Base-by-base conservation (phyloP, 1,140 invertebrate genomes). In the Drosophila bocqueti region DNA sequence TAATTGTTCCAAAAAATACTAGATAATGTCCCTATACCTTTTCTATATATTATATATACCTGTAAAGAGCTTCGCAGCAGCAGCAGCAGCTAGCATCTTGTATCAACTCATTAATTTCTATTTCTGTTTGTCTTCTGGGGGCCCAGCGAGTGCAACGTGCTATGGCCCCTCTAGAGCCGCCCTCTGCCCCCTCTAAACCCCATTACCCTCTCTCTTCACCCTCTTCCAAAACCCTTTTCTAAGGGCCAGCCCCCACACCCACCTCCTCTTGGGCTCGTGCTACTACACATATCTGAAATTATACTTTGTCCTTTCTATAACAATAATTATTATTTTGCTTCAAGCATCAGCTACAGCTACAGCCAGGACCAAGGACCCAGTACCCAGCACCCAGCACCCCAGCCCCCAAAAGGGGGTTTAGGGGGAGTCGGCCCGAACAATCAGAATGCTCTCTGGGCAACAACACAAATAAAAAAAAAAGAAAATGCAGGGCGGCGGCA, bases 301-400 rank as follows among this genome's bases (percentile, higher is more conserved):
- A 90, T 89, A 89, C 84, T 89, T 89, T 89, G 85, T 89, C 81
- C 85, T 90, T 89, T 89, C 85, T 89, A 89, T 90, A 89, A 89
- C 85, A 89, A 89, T 89, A 89, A 89, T 89, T 89, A 89, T 89
- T 89, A 89, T 89, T 89, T 89, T 90, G 81, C 82, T 89, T 84
- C 65, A 89, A 89, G 84, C 84, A 90, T 86, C 83, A 80, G 46
- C 81, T 66, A 58, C 60, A 78, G 50, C 75, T 54, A 31, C 50
- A 52, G 50, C 57, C 42, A 49, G 46, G 55, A 76, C 52, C 50
- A 62, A 59, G 26, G 57, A 79, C 38, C 65, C 57, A 46, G 46
- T 29, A 50, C 21, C 26, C 52, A 47, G 42, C 8, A 76, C 34
- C 72, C 59, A 49, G 45, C 45, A 43, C 18, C 24, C 29, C 29